These are phyloP conservation scores for Abrostola tripartita DNA, from an alignment of 2,888 invertebrate genomes.

Conservation along the genomic window DNA sequence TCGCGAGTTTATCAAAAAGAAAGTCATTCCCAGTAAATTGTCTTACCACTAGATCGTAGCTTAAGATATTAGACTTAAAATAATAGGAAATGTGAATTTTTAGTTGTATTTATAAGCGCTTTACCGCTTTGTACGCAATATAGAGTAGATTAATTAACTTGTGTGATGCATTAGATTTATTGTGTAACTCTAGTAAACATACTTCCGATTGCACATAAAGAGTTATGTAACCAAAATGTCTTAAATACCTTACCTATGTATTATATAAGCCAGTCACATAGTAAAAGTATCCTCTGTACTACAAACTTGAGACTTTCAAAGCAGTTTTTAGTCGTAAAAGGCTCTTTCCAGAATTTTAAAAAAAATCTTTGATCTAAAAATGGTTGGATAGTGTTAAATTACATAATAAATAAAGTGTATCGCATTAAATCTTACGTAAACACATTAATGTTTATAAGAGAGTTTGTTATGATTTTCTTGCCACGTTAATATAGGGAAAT, in stretches of 20 bases:
- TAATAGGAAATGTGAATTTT: conserved; percentile 54
- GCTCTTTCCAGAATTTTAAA: no score
- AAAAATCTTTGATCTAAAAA: no score
- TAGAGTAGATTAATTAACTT: conserved; percentile 39
- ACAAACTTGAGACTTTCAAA: no score
- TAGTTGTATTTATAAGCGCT: conserved; percentile 49
- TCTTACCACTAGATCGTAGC: conserved; percentile 36
- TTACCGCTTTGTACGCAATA: conserved; percentile 40
- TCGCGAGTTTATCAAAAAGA: background rate
- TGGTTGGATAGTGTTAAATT: background rate
- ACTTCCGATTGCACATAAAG: background rate
- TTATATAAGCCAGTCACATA: no score
- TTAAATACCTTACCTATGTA: no score
- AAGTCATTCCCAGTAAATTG: conserved; percentile 13
- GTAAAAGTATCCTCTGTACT: no score
- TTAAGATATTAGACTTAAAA: conserved; percentile 45
- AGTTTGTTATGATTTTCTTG: no score
- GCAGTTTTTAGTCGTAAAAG: no score
- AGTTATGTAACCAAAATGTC: no score
- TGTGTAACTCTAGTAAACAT: background rate
- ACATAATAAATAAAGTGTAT: conserved; percentile 26
- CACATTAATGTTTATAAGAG: conserved; percentile 1
- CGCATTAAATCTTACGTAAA: conserved; percentile 1
- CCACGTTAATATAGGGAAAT: background rate
- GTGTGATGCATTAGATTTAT: background rate